A percentile compares a stretch with the other conserved stretches of the same genome.
phyloP scores from a whole-genome alignment of 2,888 invertebrate species.

The Ophion costatus region DNA sequence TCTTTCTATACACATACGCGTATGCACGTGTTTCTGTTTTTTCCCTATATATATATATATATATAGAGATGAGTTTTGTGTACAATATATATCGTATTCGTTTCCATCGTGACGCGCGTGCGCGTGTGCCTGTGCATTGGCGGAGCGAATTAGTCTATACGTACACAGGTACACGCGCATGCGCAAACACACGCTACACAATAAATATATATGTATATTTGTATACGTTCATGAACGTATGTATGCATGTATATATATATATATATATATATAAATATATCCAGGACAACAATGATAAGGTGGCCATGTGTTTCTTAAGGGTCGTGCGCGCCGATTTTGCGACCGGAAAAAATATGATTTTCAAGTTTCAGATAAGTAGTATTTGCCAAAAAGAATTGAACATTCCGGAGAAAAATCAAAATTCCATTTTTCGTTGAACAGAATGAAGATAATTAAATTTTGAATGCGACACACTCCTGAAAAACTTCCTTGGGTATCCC shows the following conservation, averaged over 20 bases:
- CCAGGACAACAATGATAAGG: background rate
- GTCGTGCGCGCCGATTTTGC: background rate
- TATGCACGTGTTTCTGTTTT: slow-evolving; percentile 62
- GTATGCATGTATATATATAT: background rate
- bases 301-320: background rate
- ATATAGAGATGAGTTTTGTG: slow-evolving; percentile 21
- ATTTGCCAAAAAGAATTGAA: background rate
- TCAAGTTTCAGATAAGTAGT: background rate
- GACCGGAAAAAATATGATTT: background rate
- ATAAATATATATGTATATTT: background rate
- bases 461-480: no score
- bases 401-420: background rate
- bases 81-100: slow-evolving; percentile 24
- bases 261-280: no score
- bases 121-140: background rate
- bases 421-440: no score
- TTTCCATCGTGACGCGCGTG: slow-evolving; percentile 15
- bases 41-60: slow-evolving; percentile 54
- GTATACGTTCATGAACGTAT: background rate
- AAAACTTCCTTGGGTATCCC: no score
- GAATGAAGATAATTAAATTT: no score
- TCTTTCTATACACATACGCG: slow-evolving; percentile 65
- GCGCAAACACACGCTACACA: background rate
- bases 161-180: slow-evolving; percentile 9
- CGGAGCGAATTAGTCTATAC: background rate